Base-by-base conservation (phyloP, 2,797 vertebrate species). In the Alca torda region DNA sequence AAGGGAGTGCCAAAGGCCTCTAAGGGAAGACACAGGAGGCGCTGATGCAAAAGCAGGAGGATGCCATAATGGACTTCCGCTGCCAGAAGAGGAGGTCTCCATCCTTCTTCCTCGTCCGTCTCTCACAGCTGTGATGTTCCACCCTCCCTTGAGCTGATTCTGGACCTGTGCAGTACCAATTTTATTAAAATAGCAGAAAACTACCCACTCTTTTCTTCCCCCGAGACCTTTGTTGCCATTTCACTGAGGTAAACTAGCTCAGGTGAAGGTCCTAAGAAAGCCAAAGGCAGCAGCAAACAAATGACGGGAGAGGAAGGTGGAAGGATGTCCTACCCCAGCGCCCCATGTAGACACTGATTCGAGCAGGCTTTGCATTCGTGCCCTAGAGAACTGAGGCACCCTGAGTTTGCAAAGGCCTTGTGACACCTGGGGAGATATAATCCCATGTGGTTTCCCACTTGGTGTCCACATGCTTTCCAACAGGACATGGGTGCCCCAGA, bases 401-500 rank as follows among this genome's bases (percentile, higher is more conserved):
- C 21, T 26, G n/a, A 19, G 8, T 43, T 87, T 69, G 26, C 19
- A 53, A 33, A 84, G 45, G 14, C 51, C 20, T 74, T 60, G 30
- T 31, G 74, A 24, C 10, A 56, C 23, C n/a, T 2, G 1, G 15
- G 11, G 6, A 61, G 4, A 39, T 3, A 43, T 4, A 69, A 60
- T 12, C 10, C 31, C 48, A 8, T 3, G 3, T 24, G 6, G 7
- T 41, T 90, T 94, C 26, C 56, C n/a, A 43, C 17, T 4, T 33
- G 10, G 20, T 39, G 16, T 4, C 37, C 30, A 6, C 1, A 60
- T 1, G 1, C 11, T 48, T 46, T 72, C 9, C 59, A 53, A 1
- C 0, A 2, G 70, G 20, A 89, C 1, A 0, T 7, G 8, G 0
- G 5, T 43, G 15, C 13, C 31, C 7, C 33, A 61, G 8, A 37